A percentile compares a stretch with the other conserved stretches of the same genome.
Evolutionary conservation across 2,113 vertebrate genomes (phyloP).

Genomic region (Oreochromis spilurus): DNA sequence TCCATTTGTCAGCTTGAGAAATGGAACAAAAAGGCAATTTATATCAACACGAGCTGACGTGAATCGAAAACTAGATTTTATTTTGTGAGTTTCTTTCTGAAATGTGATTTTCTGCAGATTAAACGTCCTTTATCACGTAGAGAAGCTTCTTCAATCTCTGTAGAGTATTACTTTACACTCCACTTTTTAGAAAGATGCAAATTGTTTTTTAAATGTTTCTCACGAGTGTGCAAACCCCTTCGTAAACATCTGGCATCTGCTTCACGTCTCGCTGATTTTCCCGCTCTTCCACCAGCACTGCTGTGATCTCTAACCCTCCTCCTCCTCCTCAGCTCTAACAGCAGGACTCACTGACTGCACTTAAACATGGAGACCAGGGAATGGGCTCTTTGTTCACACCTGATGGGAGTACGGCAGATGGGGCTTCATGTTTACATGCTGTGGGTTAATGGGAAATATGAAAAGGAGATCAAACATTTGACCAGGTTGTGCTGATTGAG

Average conservation of each 20-base stretch:
- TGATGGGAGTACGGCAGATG: neutral
- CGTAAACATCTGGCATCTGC: neutral
- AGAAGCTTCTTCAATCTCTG: neutral
- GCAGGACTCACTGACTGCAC: neutral
- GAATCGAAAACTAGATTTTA: neutral
- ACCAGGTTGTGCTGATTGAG: neutral
- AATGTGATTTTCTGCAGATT: neutral
- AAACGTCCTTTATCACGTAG: neutral
- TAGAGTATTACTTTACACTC: neutral
- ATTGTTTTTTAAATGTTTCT: neutral
- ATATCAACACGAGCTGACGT: neutral
- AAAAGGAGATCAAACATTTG: neutral
- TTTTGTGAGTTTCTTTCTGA: neutral
- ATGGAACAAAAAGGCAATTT: neutral
- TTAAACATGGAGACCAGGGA: neutral
- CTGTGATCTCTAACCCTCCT: neutral
- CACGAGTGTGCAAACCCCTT: neutral
- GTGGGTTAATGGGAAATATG: neutral
- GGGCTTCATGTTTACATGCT: slow-evolving; percentile 3
- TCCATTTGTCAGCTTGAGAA: neutral
- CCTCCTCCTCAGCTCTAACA: neutral
- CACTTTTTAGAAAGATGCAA: neutral
- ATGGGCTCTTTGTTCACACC: neutral
- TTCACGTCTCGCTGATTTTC: neutral
- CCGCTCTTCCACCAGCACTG: neutral